A percentile compares a stretch with the other conserved stretches of the same genome.
Conservation (phyloP, 2,113 vertebrate genomes). For the Sisor rabdophorus region DNA sequence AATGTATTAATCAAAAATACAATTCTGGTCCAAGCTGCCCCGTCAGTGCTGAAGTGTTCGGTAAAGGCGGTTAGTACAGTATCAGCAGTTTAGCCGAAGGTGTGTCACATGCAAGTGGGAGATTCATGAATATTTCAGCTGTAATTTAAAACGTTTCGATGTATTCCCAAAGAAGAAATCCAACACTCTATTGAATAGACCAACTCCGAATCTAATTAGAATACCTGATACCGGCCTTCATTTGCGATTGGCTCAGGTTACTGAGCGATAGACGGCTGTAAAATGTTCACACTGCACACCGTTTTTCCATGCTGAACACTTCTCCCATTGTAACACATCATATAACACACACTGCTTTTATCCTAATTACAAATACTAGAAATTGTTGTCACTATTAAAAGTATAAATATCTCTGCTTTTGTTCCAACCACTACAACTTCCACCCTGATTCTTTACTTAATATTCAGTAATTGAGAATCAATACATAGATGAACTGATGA, state of each 20-base stretch:
- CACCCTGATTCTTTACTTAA: too few relatives aligned
- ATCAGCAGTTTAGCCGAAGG: conserved; percentile 36
- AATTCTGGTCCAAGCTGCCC: background rate
- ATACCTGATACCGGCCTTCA: conserved; percentile 54
- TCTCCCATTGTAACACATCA: conserved; percentile 1
- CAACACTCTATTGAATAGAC: conserved; percentile 65
- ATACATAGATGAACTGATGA: too few relatives aligned
- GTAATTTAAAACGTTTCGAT: conserved; percentile 69
- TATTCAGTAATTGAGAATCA: too few relatives aligned
- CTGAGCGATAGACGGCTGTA: conserved; percentile 49
- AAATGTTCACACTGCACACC: conserved; percentile 43
- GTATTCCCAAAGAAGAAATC: conserved; percentile 69
- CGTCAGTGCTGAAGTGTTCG: too few relatives aligned
- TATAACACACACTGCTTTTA: background rate
- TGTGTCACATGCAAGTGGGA: conserved; percentile 56
- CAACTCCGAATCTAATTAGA: conserved; percentile 72
- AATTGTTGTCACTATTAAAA: background rate
- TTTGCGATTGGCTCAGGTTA: conserved; percentile 61
- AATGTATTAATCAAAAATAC: too few relatives aligned
- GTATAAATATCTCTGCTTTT: background rate
- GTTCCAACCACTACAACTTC: too few relatives aligned
- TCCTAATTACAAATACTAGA: background rate
- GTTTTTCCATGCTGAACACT: conserved; percentile 18
- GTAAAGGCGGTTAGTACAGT: background rate
- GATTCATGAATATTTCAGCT: conserved; percentile 66